Conservation (phyloP, 2,113 vertebrate species). For the Rhea americana region DNA sequence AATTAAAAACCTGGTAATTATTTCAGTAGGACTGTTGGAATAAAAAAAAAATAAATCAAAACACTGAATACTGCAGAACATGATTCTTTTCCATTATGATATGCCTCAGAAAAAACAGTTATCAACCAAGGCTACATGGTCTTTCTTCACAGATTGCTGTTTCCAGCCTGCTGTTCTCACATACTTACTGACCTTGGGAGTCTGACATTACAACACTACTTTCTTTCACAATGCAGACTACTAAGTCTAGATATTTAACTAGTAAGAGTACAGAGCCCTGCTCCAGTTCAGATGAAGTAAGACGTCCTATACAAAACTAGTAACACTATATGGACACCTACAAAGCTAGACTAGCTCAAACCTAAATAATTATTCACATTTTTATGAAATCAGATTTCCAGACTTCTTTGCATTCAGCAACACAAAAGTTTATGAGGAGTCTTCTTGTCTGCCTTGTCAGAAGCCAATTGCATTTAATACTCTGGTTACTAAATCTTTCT, state of each 20-base stretch:
- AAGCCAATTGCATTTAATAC: background rate
- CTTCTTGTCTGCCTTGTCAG: background rate
- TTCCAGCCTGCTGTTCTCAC: fast-evolving
- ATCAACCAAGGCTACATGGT: background rate
- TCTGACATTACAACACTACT: background rate
- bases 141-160: background rate
- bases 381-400: background rate
- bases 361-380: fast-evolving
- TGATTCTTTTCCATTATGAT: background rate
- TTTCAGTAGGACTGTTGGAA: background rate
- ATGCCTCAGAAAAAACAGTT: background rate
- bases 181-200: fast-evolving
- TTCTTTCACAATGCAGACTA: background rate
- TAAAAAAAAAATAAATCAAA: background rate
- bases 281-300: background rate
- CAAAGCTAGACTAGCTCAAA: background rate
- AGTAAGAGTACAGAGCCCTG: background rate
- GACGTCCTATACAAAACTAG: background rate
- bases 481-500: background rate
- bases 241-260: background rate
- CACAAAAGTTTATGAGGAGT: background rate
- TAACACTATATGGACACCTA: background rate
- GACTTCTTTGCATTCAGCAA: background rate
- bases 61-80: fast-evolving
- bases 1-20: background rate